Base-by-base conservation (phyloP, 2,888 invertebrate genomes). In the Phengaris alcon region DNA sequence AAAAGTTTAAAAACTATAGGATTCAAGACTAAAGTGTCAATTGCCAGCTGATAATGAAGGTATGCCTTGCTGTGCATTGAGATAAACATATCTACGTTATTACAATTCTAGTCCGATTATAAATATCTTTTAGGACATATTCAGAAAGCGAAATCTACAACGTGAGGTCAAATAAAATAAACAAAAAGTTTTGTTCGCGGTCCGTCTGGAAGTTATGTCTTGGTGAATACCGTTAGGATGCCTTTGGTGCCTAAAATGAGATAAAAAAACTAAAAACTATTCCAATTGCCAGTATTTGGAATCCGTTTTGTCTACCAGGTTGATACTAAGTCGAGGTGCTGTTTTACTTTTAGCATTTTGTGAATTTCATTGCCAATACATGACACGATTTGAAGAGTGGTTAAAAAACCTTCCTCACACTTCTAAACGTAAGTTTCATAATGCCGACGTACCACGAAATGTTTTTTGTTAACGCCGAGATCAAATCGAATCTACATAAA, bases 251-350 rank as follows among this genome's bases (percentile, higher is more conserved):
- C 85, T 84, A 88, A 91, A 89, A 89, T 84, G 84, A 83, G 82
- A 82, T 84, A 86, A 90, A 88, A 22, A 87, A 86, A 84, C 84
- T 84, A 84, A 87, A 90, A 93, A 92, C 93, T 93, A 93, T 93
- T 91, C 91, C 92, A 93, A 93, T 93, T 93, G 93, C 90, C 92
- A 90, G 90, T 86, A 87, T 89, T 85, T 78, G 91, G 93, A 93
- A 93, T 93, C 86, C 91, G 88, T 92, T 93, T 92, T 92, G 91
- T 88, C 86, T 89, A 89, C 87, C 83, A 85, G 86, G 85, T 85
- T 83, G 85, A 85, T 86, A 85, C 84, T 81, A 12, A 64, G 35
- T 64, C 64, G 78, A 75, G 78, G 78, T 77, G 76, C 78, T 80
- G 81, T 81, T 82, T 82, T 81, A 77, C 74, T 76, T 76, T 51